A percentile compares a stretch with the other conserved stretches of the same genome.
Evolutionary conservation across 1,140 invertebrate genomes (phyloP).

Genomic region (Archivesica marissinica): DNA sequence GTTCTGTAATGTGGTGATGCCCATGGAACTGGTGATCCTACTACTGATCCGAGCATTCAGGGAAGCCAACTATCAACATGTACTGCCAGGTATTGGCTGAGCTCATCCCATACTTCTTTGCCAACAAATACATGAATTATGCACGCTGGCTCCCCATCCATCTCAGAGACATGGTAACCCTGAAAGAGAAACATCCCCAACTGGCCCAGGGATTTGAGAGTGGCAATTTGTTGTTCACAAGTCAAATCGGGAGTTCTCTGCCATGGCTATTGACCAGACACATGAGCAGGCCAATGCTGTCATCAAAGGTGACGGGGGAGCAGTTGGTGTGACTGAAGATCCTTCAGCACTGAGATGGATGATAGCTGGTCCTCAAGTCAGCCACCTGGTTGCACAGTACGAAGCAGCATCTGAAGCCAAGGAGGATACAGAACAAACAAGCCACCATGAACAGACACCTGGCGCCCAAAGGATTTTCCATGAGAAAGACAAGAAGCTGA

Average conservation of each 20-base stretch:
- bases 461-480: constrained; percentile 51
- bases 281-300: constrained; percentile 75
- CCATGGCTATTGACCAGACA: constrained; percentile 67
- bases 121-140: too few species aligned
- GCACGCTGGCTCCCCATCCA: constrained; percentile 58
- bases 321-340: constrained; percentile 73
- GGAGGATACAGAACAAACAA: not conserved
- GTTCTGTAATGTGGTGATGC: too few species aligned
- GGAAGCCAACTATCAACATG: too few species aligned
- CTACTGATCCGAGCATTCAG: too few species aligned
- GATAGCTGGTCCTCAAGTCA: constrained; percentile 68
- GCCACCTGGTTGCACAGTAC: constrained; percentile 63
- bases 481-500: constrained; percentile 52
- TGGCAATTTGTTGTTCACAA: constrained; percentile 59
- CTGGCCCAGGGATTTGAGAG: not conserved
- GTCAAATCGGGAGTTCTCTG: constrained; percentile 64
- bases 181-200: constrained; percentile 9
- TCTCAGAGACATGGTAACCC: constrained; percentile 35
- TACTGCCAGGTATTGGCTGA: too few species aligned
- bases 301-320: constrained; percentile 73
- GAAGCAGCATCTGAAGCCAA: constrained; percentile 49
- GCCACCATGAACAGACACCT: constrained; percentile 46
- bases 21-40: too few species aligned
- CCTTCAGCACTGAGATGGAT: constrained; percentile 71
- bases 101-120: too few species aligned